Evolutionary conservation across 2,113 vertebrate species (phyloP).

Genomic region (Gasterosteus aculeatus): DNA sequence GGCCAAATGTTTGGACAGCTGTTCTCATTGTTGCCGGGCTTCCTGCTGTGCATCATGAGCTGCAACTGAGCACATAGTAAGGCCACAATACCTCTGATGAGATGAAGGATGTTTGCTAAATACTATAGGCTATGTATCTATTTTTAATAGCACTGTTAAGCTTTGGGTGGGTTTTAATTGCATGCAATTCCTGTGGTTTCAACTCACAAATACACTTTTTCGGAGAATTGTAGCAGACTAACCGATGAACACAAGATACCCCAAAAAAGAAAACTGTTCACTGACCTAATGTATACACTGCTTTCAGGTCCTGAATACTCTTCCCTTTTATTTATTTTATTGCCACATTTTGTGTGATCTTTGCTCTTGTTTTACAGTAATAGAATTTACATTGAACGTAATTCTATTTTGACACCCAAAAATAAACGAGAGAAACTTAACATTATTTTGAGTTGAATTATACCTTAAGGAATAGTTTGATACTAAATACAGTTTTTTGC

Average conservation of each 20-base stretch:
- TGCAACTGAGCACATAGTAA: slow-evolving; percentile 45
- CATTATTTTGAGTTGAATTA: not conserved
- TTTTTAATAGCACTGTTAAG: slow-evolving; percentile 16
- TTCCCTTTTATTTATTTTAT: not conserved
- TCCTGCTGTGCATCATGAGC: slow-evolving; percentile 31
- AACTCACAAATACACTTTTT: not conserved
- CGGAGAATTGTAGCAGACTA: not conserved
- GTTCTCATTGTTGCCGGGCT: slow-evolving; percentile 60
- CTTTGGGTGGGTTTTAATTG: slow-evolving; percentile 3
- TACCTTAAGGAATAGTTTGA: not conserved
- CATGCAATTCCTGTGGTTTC: not conserved
- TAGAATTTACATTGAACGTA: not conserved
- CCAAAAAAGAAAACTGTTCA: not conserved
- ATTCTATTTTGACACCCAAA: not conserved
- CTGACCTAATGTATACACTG: not conserved
- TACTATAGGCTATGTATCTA: not conserved
- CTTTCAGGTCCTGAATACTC: not conserved
- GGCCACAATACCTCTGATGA: slow-evolving; percentile 19
- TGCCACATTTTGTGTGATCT: not conserved
- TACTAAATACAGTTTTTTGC: not conserved
- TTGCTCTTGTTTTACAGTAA: not conserved
- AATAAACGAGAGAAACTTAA: not conserved
- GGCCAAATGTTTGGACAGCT: slow-evolving; percentile 77
- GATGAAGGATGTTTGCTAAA: not conserved
- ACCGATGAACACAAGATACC: not conserved